These are phyloP conservation scores for Zaprionus lineosus DNA, from an alignment of 2,888 invertebrate genomes.

Conservation along the genomic window DNA sequence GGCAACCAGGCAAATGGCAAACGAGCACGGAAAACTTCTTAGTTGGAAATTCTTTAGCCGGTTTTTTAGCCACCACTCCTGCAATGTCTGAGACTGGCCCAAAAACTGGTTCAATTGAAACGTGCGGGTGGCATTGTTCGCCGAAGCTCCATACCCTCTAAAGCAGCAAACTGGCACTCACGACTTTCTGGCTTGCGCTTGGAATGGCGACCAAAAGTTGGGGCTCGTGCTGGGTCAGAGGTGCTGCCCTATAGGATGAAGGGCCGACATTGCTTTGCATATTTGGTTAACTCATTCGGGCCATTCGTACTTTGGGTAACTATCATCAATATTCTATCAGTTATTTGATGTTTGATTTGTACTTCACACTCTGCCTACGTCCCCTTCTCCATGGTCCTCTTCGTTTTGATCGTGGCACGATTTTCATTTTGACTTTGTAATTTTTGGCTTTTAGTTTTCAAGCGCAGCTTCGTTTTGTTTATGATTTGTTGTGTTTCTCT, in stretches of 20 bases:
- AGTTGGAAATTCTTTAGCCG: constrained; percentile 70
- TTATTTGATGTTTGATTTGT: constrained; percentile 63
- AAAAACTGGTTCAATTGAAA: constrained; percentile 68
- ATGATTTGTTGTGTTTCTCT: constrained; percentile 39
- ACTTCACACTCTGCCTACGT: constrained; percentile 49
- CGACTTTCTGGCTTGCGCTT: constrained; percentile 29
- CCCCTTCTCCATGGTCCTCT: constrained; percentile 24
- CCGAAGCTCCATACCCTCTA: neutral
- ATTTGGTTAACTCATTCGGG: constrained; percentile 7
- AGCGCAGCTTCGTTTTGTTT: constrained; percentile 63
- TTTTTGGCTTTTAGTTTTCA: constrained; percentile 23
- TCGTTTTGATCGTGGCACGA: constrained; percentile 26
- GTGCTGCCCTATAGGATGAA: constrained; percentile 55
- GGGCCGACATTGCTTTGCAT: constrained; percentile 43
- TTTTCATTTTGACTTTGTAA: constrained; percentile 6
- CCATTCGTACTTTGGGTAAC: constrained; percentile 6
- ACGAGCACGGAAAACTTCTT: constrained; percentile 72
- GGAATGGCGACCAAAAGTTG: constrained; percentile 3
- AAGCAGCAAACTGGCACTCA: constrained; percentile 26
- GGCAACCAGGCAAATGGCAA: constrained; percentile 72
- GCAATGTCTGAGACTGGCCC: constrained; percentile 19
- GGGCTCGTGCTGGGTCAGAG: constrained; percentile 70
- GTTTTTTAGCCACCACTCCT: constrained; percentile 70
- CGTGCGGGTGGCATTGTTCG: constrained; percentile 67
- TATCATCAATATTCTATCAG: constrained; percentile 65